These are phyloP conservation scores for Thumatha senex DNA, from an alignment of 2,888 invertebrate species.

Conservation along the genomic window DNA sequence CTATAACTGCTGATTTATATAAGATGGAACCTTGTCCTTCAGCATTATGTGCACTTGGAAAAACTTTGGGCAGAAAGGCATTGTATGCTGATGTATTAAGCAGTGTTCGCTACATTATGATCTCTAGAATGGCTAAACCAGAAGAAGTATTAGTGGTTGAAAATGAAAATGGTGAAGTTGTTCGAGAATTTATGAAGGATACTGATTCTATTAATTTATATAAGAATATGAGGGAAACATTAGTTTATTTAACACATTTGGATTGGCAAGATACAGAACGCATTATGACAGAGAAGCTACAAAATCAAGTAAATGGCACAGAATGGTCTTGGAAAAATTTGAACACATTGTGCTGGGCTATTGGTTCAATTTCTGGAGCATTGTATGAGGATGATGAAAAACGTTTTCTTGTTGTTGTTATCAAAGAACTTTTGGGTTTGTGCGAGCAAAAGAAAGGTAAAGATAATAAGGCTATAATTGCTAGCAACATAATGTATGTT, in stretches of 20 bases:
- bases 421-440: constrained; percentile 97
- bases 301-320: constrained; percentile 98
- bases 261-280: constrained; percentile 98
- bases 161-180: constrained; percentile 99
- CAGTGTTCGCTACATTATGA: constrained; percentile 98
- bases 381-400: constrained; percentile 99
- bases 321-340: constrained; percentile 99
- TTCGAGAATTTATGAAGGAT: constrained; percentile 99
- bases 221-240: constrained; percentile 99
- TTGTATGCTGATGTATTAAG: constrained; percentile 92
- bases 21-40: constrained; percentile 90
- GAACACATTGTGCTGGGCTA: constrained; percentile 99
- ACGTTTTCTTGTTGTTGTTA: constrained; percentile 98
- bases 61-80: constrained; percentile 84
- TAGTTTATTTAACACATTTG: constrained; percentile 99
- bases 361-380: constrained; percentile 99
- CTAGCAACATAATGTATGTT: constrained; percentile 99
- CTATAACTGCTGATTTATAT: constrained; percentile 95
- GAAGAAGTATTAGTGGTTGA: constrained; percentile 99
- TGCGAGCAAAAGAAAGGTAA: constrained; percentile 99
- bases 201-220: constrained; percentile 99
- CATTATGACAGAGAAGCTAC: constrained; percentile 99
- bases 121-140: constrained; percentile 99
- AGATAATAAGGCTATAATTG: constrained; percentile 99
- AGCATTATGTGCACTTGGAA: constrained; percentile 65